Conservation (phyloP, 2,113 vertebrate species). For the Manacus vitellinus region DNA sequence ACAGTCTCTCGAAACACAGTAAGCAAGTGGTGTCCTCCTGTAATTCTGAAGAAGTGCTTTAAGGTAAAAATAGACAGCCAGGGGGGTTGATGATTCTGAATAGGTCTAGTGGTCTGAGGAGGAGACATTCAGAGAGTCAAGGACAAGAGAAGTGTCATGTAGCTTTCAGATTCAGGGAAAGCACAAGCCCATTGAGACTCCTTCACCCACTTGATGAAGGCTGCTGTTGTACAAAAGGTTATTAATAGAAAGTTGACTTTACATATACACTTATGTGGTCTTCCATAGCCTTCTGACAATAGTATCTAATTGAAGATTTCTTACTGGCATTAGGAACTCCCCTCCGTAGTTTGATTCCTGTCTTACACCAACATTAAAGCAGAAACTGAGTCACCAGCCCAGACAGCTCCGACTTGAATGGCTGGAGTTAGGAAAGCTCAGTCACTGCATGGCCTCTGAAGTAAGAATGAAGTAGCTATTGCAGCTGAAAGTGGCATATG, state of each 20-base stretch:
- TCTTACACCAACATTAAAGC: not conserved
- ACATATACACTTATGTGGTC: not conserved
- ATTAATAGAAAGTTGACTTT: not conserved
- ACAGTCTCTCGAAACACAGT: not conserved
- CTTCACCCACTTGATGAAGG: not conserved
- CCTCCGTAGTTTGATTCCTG: not conserved
- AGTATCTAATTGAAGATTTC: not conserved
- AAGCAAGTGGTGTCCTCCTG: not conserved
- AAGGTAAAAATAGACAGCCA: not conserved
- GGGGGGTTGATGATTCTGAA: not conserved
- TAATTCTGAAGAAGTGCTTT: not conserved
- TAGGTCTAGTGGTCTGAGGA: not conserved
- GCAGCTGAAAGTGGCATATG: not conserved
- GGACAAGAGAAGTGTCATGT: accelerated
- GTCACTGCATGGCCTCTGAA: not conserved
- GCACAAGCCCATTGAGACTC: not conserved
- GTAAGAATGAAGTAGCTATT: not conserved
- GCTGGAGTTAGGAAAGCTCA: not conserved
- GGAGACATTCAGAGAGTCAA: not conserved
- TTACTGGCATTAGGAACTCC: not conserved
- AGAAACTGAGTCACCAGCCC: not conserved
- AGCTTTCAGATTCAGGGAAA: not conserved
- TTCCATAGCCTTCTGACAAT: not conserved
- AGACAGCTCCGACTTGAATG: not conserved
- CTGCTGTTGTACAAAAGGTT: not conserved